These are phyloP conservation scores for Pseudolaguvia tuberculata DNA, from an alignment of 2,113 vertebrate species.

Conservation along the genomic window DNA sequence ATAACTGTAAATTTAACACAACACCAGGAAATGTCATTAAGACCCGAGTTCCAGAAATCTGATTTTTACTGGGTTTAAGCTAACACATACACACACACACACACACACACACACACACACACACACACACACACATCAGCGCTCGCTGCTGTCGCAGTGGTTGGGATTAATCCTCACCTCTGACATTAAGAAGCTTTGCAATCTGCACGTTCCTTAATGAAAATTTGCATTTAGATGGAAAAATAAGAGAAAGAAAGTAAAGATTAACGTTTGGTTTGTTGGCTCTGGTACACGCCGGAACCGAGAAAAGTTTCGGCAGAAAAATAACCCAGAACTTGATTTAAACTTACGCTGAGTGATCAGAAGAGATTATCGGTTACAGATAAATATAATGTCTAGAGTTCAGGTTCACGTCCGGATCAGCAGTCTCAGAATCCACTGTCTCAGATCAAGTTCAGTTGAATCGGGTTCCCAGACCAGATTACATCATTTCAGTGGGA, in stretches of 20 bases:
- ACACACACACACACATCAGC: not conserved
- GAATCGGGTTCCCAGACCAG: too few species aligned
- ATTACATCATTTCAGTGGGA: too few species aligned
- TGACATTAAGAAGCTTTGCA: constrained; percentile 34
- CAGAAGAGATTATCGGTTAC: not conserved
- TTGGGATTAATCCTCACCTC: constrained; percentile 38
- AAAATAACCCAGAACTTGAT: not conserved
- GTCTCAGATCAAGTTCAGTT: too few species aligned
- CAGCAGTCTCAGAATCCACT: not conserved
- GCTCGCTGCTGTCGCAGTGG: constrained; percentile 1
- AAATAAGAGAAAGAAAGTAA: constrained; percentile 20
- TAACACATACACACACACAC: not conserved
- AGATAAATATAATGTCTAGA: not conserved
- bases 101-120: too few species aligned
- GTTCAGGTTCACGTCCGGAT: not conserved
- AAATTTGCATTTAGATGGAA: constrained; percentile 26
- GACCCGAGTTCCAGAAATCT: constrained; percentile 4
- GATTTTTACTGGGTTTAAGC: constrained; percentile 21
- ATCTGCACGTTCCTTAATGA: constrained; percentile 6
- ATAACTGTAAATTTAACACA: constrained; percentile 5
- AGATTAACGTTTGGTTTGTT: constrained; percentile 26
- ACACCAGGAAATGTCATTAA: not conserved
- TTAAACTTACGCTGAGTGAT: not conserved
- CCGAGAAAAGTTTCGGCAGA: not conserved
- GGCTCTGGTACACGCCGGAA: not conserved